phyloP scores from a whole-genome alignment of 2,113 vertebrate species.

The Zosterops pallidus region DNA sequence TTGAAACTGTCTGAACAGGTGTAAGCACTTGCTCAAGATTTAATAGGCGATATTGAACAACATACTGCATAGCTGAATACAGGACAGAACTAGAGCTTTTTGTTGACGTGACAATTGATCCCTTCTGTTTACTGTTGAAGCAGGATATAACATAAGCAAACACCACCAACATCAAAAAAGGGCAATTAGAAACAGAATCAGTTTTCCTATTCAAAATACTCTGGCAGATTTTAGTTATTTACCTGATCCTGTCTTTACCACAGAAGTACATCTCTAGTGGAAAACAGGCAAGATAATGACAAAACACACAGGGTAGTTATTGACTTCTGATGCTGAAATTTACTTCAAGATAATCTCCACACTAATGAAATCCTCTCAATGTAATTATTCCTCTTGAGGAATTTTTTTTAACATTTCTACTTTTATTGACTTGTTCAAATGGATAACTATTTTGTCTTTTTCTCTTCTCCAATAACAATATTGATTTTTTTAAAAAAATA shows the following conservation, averaged over 20 bases:
- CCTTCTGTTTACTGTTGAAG: background rate
- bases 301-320: slow-evolving; percentile 2
- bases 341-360: slow-evolving; percentile 13
- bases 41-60: background rate
- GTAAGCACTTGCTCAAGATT: background rate
- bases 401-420: slow-evolving; percentile 29
- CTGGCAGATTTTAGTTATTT: background rate
- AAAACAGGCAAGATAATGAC: slow-evolving; percentile 22
- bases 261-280: background rate
- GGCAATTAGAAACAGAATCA: background rate
- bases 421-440: slow-evolving; percentile 47
- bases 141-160: background rate
- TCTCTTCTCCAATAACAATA: slow-evolving; percentile 28
- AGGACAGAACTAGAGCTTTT: background rate
- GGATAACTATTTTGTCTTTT: slow-evolving; percentile 29
- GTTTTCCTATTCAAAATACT: background rate
- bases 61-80: background rate
- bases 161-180: background rate
- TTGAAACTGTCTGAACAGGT: background rate
- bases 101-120: background rate
- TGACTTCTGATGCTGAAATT: slow-evolving; percentile 21
- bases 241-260: background rate
- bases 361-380: slow-evolving; percentile 31
- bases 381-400: slow-evolving; percentile 39
- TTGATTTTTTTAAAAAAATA: slow-evolving; percentile 23